Conservation (phyloP, 2,113 vertebrate species). For the Hemicordylus capensis region DNA sequence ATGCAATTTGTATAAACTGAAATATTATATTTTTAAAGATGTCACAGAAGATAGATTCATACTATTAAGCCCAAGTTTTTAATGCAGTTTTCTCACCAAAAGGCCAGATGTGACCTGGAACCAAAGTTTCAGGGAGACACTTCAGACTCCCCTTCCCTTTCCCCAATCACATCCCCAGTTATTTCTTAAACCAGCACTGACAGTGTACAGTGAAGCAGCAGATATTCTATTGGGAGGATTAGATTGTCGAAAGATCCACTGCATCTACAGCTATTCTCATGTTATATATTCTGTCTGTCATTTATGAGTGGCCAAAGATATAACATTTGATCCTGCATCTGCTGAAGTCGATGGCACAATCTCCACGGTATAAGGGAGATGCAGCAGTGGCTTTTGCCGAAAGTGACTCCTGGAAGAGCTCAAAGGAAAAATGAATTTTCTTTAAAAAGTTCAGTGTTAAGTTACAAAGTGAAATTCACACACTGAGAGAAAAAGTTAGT, state of each 20-base stretch:
- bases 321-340: not conserved
- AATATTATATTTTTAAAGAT: constrained; percentile 1
- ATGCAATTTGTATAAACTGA: not conserved
- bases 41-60: not conserved
- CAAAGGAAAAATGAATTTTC: constrained; percentile 35
- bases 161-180: not conserved
- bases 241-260: not conserved
- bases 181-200: not conserved
- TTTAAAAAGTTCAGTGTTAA: constrained; percentile 51
- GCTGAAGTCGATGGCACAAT: constrained; percentile 14
- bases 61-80: constrained; percentile 4
- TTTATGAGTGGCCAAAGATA: not conserved
- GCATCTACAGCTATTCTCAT: rapidly evolving
- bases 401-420: constrained; percentile 14
- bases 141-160: not conserved
- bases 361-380: not conserved
- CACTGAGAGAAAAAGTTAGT: constrained; percentile 39
- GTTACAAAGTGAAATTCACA: constrained; percentile 47
- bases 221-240: not conserved
- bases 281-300: constrained; percentile 14
- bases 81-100: constrained; percentile 13
- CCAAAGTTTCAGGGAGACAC: not conserved
- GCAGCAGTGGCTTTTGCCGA: not conserved
- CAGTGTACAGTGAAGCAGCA: not conserved
- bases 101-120: constrained; percentile 21